Percentiles rank a stretch among this genome's conserved stretches.
Evolutionary conservation across 1,140 invertebrate genomes (phyloP).

Genomic region (Stegodyphus dumicola): DNA sequence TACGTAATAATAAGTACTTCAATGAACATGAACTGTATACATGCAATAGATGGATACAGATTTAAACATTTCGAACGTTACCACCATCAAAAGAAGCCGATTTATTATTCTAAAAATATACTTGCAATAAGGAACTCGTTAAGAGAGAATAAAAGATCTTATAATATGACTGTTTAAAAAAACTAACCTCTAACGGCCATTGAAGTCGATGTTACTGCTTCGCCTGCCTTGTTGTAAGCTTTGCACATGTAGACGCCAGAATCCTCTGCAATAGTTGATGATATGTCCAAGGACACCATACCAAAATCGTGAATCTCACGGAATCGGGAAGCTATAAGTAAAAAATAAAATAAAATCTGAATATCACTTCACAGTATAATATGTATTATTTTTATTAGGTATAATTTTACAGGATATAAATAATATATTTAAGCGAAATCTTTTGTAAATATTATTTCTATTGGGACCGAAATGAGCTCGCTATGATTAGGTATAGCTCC

Average conservation of each 20-base stretch:
- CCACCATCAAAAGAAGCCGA: neutral
- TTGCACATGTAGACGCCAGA: conserved; percentile 94
- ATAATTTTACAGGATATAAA: no score
- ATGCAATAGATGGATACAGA: no score
- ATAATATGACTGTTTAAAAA: neutral
- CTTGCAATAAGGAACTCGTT: neutral
- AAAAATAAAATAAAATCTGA: neutral
- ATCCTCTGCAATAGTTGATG: conserved; percentile 87
- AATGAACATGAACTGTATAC: no score
- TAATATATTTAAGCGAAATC: no score
- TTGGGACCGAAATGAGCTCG: no score
- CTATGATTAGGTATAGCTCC: no score
- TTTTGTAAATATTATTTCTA: no score
- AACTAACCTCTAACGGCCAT: conserved; percentile 79
- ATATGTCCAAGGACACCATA: conserved; percentile 91
- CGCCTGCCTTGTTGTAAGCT: conserved; percentile 89
- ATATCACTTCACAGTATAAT: no score
- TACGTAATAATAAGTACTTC: no score
- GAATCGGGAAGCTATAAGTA: conserved; percentile 80
- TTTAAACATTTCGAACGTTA: no score
- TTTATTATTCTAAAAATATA: neutral
- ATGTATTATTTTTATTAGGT: no score
- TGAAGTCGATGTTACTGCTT: conserved; percentile 89
- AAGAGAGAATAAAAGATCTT: neutral
- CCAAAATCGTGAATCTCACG: conserved; percentile 93